phyloP scores from a whole-genome alignment of 1,140 invertebrate species.

The Brachystomella parvula region DNA sequence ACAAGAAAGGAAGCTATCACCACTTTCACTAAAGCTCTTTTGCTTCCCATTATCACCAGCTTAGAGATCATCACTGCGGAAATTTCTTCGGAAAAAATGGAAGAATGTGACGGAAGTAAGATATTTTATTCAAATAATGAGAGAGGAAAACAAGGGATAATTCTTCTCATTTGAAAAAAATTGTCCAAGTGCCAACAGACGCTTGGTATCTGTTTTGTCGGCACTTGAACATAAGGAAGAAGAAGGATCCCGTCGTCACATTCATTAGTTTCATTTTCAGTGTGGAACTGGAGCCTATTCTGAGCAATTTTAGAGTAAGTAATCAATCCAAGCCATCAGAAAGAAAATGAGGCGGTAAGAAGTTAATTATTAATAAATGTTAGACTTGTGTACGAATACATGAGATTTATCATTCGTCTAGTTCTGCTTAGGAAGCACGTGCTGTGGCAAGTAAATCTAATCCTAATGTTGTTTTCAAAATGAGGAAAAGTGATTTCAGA shows the following conservation, averaged over 20 bases:
- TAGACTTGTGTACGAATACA: too few species aligned
- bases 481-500: too few species aligned
- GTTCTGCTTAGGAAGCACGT: too few species aligned
- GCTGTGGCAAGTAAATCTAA: too few species aligned
- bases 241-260: background rate
- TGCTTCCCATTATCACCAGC: background rate
- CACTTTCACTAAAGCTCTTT: background rate
- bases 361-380: background rate
- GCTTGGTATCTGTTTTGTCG: background rate
- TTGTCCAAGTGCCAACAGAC: background rate
- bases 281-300: background rate
- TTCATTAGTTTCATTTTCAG: background rate
- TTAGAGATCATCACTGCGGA: too few species aligned
- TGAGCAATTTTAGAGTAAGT: background rate
- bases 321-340: background rate
- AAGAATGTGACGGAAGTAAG: background rate
- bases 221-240: background rate
- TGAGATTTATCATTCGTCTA: too few species aligned
- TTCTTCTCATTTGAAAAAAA: background rate
- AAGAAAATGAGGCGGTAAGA: background rate
- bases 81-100: background rate
- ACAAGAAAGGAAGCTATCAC: background rate
- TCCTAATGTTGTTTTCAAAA: too few species aligned
- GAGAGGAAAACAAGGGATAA: background rate
- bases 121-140: background rate